A percentile compares a stretch with the other conserved stretches of the same genome.
Evolutionary conservation across 2,797 vertebrate genomes (phyloP).

Genomic region (Amblyopsis hoosieri): DNA sequence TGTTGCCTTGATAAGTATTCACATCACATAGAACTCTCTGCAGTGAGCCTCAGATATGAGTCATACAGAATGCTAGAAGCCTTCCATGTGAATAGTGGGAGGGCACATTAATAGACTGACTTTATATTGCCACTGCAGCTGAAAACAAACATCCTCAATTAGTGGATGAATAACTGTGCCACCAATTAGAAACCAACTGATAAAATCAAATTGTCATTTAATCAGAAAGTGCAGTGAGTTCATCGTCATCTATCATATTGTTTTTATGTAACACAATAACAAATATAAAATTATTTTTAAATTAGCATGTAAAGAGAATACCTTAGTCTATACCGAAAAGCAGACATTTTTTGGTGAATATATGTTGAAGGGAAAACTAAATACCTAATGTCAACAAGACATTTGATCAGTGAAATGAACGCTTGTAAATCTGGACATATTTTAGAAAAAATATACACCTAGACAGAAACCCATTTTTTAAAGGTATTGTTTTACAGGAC

Average conservation of each 20-base stretch:
- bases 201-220: conserved; percentile 39
- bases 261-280: background rate
- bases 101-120: conserved; percentile 74
- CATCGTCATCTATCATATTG: background rate
- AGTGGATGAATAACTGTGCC: conserved; percentile 41
- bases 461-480: background rate
- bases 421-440: background rate
- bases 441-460: background rate
- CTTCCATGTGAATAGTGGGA: conserved; percentile 62
- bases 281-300: conserved; percentile 9
- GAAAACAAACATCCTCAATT: conserved; percentile 65
- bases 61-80: conserved; percentile 69
- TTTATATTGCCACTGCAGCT: conserved; percentile 65
- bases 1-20: conserved; percentile 77
- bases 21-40: conserved; percentile 76
- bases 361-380: background rate
- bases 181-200: conserved; percentile 54
- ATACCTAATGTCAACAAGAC: background rate
- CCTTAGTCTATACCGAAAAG: background rate
- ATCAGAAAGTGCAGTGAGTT: background rate
- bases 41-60: conserved; percentile 78
- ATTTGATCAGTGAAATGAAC: conserved; percentile 1
- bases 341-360: background rate
- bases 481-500: background rate
- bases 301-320: background rate